These are phyloP conservation scores for Drosophila seguyi DNA, from an alignment of 1,140 invertebrate species.

Conservation along the genomic window DNA sequence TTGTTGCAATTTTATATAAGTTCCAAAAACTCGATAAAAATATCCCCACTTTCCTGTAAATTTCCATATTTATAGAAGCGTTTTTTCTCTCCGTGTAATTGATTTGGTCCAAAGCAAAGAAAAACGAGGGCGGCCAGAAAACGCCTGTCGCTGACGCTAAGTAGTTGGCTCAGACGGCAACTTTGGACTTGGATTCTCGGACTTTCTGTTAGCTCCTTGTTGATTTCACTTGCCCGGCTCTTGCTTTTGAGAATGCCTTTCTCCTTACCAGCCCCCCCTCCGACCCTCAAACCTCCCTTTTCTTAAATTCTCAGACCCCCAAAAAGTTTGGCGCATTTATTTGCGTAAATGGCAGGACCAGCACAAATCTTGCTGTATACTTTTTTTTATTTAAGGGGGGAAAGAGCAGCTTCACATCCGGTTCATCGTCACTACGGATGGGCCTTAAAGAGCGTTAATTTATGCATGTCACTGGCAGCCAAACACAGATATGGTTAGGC, in stretches of 20 bases:
- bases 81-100: conserved; percentile 17
- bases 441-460: conserved; percentile 49
- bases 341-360: conserved; percentile 53
- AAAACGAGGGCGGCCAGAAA: conserved; percentile 10
- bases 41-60: too few relatives aligned
- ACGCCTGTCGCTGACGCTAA: conserved; percentile 73
- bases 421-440: neutral
- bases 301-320: conserved; percentile 2
- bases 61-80: too few relatives aligned
- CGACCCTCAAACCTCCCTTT: neutral
- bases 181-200: conserved; percentile 45
- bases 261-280: neutral
- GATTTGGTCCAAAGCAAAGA: conserved; percentile 1
- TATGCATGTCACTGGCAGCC: conserved; percentile 50
- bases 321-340: conserved; percentile 50
- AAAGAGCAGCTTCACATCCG: neutral
- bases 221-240: conserved; percentile 50
- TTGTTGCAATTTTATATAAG: neutral
- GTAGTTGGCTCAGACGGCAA: conserved; percentile 70
- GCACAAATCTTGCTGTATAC: conserved; percentile 57
- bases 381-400: conserved; percentile 3
- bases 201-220: conserved; percentile 46
- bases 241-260: conserved; percentile 7
- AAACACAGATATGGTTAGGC: conserved; percentile 30
- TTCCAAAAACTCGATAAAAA: too few relatives aligned